Conservation (phyloP, 2,113 vertebrate species). For the Anser cygnoides region DNA sequence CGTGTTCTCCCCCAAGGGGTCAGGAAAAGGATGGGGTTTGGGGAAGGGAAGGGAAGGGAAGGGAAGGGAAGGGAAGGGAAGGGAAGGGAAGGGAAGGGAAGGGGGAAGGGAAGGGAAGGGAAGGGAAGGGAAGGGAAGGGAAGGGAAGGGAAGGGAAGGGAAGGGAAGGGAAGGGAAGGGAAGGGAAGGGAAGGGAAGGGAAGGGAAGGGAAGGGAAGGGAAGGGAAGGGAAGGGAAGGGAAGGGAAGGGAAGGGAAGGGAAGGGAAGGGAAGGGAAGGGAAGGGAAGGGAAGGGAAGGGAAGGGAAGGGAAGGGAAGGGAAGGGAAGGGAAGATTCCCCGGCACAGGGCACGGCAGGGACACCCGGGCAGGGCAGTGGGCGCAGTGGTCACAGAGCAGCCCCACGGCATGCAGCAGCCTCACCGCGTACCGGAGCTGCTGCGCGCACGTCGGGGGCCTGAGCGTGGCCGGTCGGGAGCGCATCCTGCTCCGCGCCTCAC, state of each 20-base stretch:
- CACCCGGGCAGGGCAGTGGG: no score
- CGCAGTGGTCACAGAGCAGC: no score
- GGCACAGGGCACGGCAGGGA: no score
- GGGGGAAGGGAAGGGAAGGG: background rate
- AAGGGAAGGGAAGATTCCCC: background rate
- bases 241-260: background rate
- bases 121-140: background rate
- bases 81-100: background rate
- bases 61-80: background rate
- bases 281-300: background rate
- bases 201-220: background rate
- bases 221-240: background rate
- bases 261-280: background rate
- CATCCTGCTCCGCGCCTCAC: no score
- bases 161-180: background rate
- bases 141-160: background rate
- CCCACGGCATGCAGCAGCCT: no score
- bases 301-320: background rate
- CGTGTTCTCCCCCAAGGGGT: background rate
- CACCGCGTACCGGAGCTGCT: no score
- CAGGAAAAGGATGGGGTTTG: no score
- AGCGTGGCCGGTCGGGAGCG: no score
- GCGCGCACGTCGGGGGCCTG: no score
- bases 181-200: background rate
- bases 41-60: background rate